These are phyloP conservation scores for Macrocentrus cingulum DNA, from an alignment of 1,140 invertebrate genomes.

Conservation along the genomic window DNA sequence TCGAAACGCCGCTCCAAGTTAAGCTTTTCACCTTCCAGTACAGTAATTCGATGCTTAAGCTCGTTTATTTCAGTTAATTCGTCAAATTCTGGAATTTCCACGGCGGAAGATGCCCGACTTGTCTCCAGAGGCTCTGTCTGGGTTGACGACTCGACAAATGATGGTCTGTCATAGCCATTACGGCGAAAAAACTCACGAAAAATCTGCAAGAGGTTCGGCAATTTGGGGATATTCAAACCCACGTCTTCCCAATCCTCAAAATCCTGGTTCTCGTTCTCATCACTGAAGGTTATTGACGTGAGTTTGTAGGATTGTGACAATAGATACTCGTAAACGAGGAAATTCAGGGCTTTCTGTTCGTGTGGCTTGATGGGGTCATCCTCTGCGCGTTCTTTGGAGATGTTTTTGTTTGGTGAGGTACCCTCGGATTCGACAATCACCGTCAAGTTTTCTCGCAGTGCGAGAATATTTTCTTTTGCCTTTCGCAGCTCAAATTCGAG, in stretches of 20 bases:
- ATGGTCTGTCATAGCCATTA: slow-evolving; percentile 50
- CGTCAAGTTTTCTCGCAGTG: slow-evolving; percentile 79
- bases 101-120: slow-evolving; percentile 5
- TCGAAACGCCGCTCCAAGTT: slow-evolving; percentile 50
- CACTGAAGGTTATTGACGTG: slow-evolving; percentile 88
- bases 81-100: slow-evolving; percentile 52
- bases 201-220: slow-evolving; percentile 73
- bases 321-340: slow-evolving; percentile 86
- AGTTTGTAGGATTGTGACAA: slow-evolving; percentile 80
- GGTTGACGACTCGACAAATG: slow-evolving; percentile 40
- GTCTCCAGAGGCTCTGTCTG: slow-evolving; percentile 55
- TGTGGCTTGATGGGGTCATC: slow-evolving; percentile 74
- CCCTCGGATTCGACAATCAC: slow-evolving; percentile 71
- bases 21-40: slow-evolving; percentile 27
- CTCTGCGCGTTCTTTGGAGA: slow-evolving; percentile 48
- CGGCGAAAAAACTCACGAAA: slow-evolving; percentile 71
- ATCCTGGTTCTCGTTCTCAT: slow-evolving; percentile 91
- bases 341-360: slow-evolving; percentile 83
- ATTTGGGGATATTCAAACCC: slow-evolving; percentile 84
- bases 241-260: slow-evolving; percentile 94
- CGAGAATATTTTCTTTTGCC: slow-evolving; percentile 83
- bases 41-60: slow-evolving; percentile 59
- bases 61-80: slow-evolving; percentile 40
- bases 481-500: slow-evolving; percentile 88
- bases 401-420: slow-evolving; percentile 62